A percentile compares a stretch with the other conserved stretches of the same genome.
Evolutionary conservation across 1,140 invertebrate genomes (phyloP).

Genomic region (Magallana ariakensis): DNA sequence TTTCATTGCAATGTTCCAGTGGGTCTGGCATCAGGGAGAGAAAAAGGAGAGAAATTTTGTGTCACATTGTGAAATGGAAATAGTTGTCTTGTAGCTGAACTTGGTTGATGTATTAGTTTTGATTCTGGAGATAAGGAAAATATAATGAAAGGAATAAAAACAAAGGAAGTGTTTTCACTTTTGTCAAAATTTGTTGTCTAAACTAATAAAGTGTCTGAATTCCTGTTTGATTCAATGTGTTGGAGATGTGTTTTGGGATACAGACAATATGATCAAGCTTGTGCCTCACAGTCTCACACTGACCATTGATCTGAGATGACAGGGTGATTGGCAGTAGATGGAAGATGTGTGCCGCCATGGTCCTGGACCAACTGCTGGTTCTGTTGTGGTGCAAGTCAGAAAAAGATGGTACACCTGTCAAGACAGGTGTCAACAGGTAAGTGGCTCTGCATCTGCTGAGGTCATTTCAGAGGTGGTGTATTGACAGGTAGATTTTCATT

Average conservation of each 20-base stretch:
- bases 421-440: conserved; percentile 23
- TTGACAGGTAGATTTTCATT: conserved; percentile 13
- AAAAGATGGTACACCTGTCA: conserved; percentile 23
- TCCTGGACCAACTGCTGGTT: conserved; percentile 20
- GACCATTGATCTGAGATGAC: neutral
- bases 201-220: neutral
- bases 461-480: neutral
- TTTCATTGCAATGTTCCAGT: conserved; percentile 24
- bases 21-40: neutral
- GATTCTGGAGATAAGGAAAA: too few relatives aligned
- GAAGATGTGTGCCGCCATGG: neutral
- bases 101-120: too few relatives aligned
- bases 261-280: too few relatives aligned
- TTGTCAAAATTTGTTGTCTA: neutral
- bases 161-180: too few relatives aligned
- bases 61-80: neutral
- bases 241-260: too few relatives aligned
- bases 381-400: conserved; percentile 24
- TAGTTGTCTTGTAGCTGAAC: neutral
- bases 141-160: too few relatives aligned
- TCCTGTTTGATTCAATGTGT: neutral
- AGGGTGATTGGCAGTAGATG: neutral
- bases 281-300: neutral
- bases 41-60: conserved; percentile 23
- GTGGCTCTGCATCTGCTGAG: neutral